Evolutionary conservation across 2,888 invertebrate species (phyloP).

Genomic region (Cryptocephalus moraei): DNA sequence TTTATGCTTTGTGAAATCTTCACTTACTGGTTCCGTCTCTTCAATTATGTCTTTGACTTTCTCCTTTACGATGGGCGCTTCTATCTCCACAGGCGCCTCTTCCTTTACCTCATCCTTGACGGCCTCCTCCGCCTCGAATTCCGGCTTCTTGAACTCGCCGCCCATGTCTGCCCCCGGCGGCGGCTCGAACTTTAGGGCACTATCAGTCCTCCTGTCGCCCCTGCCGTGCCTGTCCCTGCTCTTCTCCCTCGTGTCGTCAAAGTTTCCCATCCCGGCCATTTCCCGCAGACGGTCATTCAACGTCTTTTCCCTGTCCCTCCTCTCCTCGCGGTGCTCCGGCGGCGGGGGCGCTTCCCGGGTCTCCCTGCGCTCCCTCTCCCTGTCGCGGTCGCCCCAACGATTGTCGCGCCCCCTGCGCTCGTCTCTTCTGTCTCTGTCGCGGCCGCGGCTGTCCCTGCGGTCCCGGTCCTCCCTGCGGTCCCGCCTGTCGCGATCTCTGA

Average conservation of each 20-base stretch:
- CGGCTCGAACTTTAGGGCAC: not conserved
- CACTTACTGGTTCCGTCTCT: too few relatives aligned
- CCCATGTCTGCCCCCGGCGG: not conserved
- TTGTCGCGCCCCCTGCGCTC: slow-evolving; percentile 21
- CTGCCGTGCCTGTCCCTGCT: slow-evolving; percentile 5
- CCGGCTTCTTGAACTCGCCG: not conserved
- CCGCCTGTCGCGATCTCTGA: slow-evolving; percentile 14
- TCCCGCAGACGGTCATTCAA: slow-evolving; percentile 29
- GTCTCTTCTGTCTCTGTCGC: slow-evolving; percentile 16
- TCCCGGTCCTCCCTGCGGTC: slow-evolving; percentile 19
- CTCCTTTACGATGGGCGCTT: too few relatives aligned
- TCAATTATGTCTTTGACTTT: too few relatives aligned
- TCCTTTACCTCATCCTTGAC: not conserved
- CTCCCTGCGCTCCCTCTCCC: slow-evolving; percentile 13
- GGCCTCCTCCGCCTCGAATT: not conserved
- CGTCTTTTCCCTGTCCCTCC: slow-evolving; percentile 26
- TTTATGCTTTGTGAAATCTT: not conserved
- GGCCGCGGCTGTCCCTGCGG: slow-evolving; percentile 6
- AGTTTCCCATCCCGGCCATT: slow-evolving; percentile 25
- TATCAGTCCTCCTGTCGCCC: slow-evolving; percentile 3
- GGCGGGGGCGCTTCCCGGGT: slow-evolving; percentile 2
- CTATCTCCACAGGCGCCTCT: not conserved
- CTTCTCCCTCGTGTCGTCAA: slow-evolving; percentile 1
- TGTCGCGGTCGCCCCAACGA: slow-evolving; percentile 30
- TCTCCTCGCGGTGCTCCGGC: slow-evolving; percentile 11